phyloP scores from a whole-genome alignment of 1,140 invertebrate genomes.

The Aphelenchoides avenae region DNA sequence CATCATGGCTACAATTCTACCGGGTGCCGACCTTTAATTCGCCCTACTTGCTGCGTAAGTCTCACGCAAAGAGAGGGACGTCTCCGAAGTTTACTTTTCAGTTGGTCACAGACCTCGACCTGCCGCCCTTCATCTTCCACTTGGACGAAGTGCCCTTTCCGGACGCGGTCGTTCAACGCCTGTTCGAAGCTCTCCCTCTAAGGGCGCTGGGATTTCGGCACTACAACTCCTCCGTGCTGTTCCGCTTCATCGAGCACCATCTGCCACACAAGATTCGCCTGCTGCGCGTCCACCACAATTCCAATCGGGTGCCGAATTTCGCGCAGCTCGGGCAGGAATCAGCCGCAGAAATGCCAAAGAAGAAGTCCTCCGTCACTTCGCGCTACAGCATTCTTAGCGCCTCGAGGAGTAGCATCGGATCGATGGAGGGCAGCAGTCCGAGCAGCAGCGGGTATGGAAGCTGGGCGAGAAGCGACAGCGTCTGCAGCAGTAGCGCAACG shows the following conservation, averaged over 20 bases:
- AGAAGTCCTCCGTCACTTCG: conserved; percentile 36
- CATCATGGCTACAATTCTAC: too few relatives aligned
- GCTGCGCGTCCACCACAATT: conserved; percentile 38
- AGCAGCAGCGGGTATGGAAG: conserved; percentile 8
- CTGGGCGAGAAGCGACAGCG: too few relatives aligned
- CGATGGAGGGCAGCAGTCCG: conserved; percentile 3
- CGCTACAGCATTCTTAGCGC: conserved; percentile 25
- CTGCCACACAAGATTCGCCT: conserved; percentile 40
- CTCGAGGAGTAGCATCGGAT: conserved; percentile 24
- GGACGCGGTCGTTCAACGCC: conserved; percentile 30
- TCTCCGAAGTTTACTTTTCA: conserved; percentile 16
- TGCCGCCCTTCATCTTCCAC: conserved; percentile 44
- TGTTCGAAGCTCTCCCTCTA: conserved; percentile 33
- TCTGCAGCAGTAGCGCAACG: too few relatives aligned
- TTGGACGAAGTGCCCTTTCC: conserved; percentile 25
- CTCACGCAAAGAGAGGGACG: too few relatives aligned
- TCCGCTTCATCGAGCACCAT: conserved; percentile 38
- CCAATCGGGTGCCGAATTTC: conserved; percentile 6
- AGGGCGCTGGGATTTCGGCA: conserved; percentile 41
- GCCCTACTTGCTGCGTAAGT: too few relatives aligned
- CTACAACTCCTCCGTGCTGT: conserved; percentile 45
- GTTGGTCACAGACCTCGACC: conserved; percentile 33
- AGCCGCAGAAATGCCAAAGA: conserved; percentile 10
- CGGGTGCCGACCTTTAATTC: too few relatives aligned
- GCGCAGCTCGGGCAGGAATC: conserved; percentile 1